phyloP scores from a whole-genome alignment of 37 sponge, comb jelly and placozoan genomes.

The Axinella damicornis region DNA sequence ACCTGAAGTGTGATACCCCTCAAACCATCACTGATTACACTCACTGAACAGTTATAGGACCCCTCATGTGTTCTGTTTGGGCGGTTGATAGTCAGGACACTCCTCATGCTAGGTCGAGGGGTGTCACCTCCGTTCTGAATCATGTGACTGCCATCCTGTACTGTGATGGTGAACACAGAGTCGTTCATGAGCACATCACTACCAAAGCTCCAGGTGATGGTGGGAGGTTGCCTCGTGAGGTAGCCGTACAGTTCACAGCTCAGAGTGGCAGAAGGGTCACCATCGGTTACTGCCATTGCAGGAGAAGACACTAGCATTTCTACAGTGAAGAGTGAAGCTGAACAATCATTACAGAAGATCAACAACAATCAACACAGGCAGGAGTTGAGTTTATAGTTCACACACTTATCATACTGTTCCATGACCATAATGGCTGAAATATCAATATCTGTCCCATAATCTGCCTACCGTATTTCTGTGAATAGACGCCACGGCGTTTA shows the following conservation, averaged over 20 bases:
- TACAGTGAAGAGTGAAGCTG: no score
- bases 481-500: no score
- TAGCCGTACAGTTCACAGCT: constrained; percentile 47
- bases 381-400: no score
- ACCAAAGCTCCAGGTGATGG: constrained; percentile 6
- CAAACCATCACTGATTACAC: no score
- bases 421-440: no score
- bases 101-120: background rate
- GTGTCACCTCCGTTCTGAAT: constrained; percentile 41
- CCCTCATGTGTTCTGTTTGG: background rate
- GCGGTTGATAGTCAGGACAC: constrained; percentile 2
- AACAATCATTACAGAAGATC: no score
- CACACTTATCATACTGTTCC: no score
- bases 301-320: background rate
- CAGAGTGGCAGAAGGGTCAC: background rate
- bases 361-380: no score
- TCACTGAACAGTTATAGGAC: background rate
- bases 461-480: no score
- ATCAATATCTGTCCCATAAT: no score
- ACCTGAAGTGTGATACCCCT: no score
- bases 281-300: no score
- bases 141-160: background rate
- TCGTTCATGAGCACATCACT: background rate
- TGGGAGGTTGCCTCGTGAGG: background rate
- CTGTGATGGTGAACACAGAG: constrained; percentile 2